Evolutionary conservation across 2,797 vertebrate species (phyloP), one percentile per base, ranked within the genome.

Genomic region (Phaenicophaeus curvirostris): DNA sequence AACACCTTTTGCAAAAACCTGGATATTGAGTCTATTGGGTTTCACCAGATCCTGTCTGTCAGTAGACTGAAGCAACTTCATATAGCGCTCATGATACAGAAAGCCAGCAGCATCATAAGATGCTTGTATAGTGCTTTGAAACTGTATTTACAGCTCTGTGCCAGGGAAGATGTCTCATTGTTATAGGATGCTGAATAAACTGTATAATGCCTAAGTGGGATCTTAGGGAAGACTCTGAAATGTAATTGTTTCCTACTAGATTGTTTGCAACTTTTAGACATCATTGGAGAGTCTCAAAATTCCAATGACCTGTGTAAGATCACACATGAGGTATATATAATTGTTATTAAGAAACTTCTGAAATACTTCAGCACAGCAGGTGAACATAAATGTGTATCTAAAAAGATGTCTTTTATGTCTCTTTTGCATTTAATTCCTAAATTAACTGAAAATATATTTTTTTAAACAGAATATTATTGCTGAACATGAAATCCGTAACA

Each of bases 401-500:
- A 90, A 61, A 1, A 1, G 31, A n/a, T 66, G 17, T 59, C 55
- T 53, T 30, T 59, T 91, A 23, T 0, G 6, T 6, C 17, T 72
- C 28, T 76, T 69, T 63, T 31, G 41, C 25, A 58, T 80, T 24
- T 37, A 77, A 80, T 87, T 89, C 77, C 55, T 80, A 51, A 24
- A 85, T 67, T 89, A 28, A 89, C 41, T 85, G 63, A 65, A 89
- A 84, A 46, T 51, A 8, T 94, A 85, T 93, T 81, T 92, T 93
- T 94, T 65, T 77, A 27, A 93, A 83, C 97, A 99, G 99, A 99
- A 99, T 96, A 98, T 99, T 95, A 99, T 99, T 76, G 99, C 99
- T 5, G 99, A 99, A 86, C 99, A 99, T 82, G 99, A 99, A 98
- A 99, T 99, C 86, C 99, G 99, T 76, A 99, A 99, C 97, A 99